A percentile compares a stretch with the other conserved stretches of the same genome.
Conservation (phyloP, 2,113 vertebrate genomes). For the Eurypyga helias region DNA sequence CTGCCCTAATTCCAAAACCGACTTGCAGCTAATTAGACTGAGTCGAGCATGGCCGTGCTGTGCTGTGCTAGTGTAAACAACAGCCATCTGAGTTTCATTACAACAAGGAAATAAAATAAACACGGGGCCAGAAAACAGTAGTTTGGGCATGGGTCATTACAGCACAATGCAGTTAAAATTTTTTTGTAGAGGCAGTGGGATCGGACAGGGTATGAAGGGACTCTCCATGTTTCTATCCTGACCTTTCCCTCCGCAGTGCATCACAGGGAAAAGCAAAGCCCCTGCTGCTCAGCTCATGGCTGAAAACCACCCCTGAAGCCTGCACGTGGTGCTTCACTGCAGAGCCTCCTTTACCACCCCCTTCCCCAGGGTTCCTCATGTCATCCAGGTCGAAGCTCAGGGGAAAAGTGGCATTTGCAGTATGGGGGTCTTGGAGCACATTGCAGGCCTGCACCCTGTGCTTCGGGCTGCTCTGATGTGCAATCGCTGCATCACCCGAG, state of each 20-base stretch:
- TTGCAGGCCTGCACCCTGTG: accelerated
- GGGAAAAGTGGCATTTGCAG: accelerated
- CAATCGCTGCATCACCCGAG: accelerated
- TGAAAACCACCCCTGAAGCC: neutral
- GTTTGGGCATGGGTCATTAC: constrained; percentile 86
- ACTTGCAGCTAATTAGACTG: constrained; percentile 79
- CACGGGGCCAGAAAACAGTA: constrained; percentile 84
- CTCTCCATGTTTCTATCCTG: neutral
- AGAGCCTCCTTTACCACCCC: neutral
- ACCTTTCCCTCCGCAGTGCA: neutral
- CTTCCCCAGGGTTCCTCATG: accelerated
- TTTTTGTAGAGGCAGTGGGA: neutral
- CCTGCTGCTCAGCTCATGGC: neutral
- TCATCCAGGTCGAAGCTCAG: accelerated
- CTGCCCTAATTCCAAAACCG: constrained; percentile 74
- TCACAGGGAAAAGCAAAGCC: neutral
- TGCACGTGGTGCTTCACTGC: neutral
- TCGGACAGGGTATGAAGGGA: neutral
- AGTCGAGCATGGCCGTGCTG: constrained; percentile 65
- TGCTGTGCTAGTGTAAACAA: constrained; percentile 81
- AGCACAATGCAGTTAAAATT: constrained; percentile 78
- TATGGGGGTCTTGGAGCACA: accelerated
- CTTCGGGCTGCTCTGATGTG: neutral
- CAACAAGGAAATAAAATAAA: constrained; percentile 90
- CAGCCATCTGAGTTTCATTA: constrained; percentile 92